Evolutionary conservation across 2,797 vertebrate genomes (phyloP).

Genomic region (Tadarida brasiliensis): DNA sequence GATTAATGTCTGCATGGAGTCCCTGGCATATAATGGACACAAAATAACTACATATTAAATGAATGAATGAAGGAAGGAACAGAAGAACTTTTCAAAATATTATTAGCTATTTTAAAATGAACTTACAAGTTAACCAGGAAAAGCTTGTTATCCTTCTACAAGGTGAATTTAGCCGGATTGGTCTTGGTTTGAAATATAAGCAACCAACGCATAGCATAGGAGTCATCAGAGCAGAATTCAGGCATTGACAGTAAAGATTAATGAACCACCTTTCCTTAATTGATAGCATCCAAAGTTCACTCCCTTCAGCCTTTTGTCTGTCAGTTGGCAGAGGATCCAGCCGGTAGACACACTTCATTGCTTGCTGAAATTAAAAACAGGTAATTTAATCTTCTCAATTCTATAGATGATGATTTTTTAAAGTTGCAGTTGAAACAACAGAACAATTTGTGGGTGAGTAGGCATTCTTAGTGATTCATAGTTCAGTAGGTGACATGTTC

Average conservation of each 20-base stretch:
- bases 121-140: background rate
- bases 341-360: slow-evolving; percentile 78
- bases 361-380: slow-evolving; percentile 80
- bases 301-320: slow-evolving; percentile 78
- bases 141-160: background rate
- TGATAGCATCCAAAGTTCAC: slow-evolving; percentile 71
- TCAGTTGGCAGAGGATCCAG: slow-evolving; percentile 74
- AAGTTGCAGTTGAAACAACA: slow-evolving; percentile 69
- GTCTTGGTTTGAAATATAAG: slow-evolving; percentile 71
- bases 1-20: slow-evolving; percentile 28
- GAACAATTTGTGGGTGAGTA: slow-evolving; percentile 71
- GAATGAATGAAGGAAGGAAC: slow-evolving; percentile 35
- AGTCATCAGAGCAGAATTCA: slow-evolving; percentile 76
- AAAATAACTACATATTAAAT: slow-evolving; percentile 30
- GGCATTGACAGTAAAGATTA: slow-evolving; percentile 83
- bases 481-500: slow-evolving; percentile 80
- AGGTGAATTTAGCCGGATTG: slow-evolving; percentile 61
- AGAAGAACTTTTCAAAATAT: background rate
- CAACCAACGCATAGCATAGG: slow-evolving; percentile 9
- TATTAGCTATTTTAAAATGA: slow-evolving; percentile 27
- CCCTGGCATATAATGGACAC: background rate
- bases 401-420: slow-evolving; percentile 73
- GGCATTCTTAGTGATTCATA: slow-evolving; percentile 79
- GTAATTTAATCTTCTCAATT: slow-evolving; percentile 71
- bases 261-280: slow-evolving; percentile 78